Evolutionary conservation across 2,797 vertebrate species (phyloP).

Genomic region (Thaleichthys pacificus): DNA sequence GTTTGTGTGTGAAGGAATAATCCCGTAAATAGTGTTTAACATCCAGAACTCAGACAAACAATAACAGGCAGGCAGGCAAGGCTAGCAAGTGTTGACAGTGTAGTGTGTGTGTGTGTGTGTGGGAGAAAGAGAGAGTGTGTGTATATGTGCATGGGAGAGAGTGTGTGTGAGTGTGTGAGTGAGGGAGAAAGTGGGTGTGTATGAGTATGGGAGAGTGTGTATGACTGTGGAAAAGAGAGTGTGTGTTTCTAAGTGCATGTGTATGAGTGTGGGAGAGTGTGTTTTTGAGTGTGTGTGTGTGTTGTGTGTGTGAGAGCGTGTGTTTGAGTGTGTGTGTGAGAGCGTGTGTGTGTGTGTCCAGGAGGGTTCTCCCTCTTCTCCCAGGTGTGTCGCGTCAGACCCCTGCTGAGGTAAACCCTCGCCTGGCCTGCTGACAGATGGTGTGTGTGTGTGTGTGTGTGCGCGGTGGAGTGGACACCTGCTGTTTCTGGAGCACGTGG

Average conservation of each 20-base stretch:
- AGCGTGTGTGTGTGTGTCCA: constrained; percentile 26
- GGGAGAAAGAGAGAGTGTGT: not conserved
- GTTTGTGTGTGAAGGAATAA: not conserved
- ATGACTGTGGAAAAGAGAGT: no score
- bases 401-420: not conserved
- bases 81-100: no score
- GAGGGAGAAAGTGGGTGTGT: no score
- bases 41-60: not conserved
- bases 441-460: constrained; percentile 69
- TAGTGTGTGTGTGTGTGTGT: no score
- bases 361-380: not conserved
- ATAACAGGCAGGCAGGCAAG: not conserved
- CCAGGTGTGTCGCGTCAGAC: not conserved
- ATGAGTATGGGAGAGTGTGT: no score
- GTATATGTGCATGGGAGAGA: no score
- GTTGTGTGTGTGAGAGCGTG: constrained; percentile 39
- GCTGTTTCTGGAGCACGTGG: constrained; percentile 65
- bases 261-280: constrained; percentile 12
- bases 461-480: constrained; percentile 80
- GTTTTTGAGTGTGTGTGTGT: no score
- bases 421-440: constrained; percentile 47
- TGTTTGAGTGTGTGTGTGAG: constrained; percentile 29
- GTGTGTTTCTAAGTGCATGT: no score
- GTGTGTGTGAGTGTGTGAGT: not conserved
- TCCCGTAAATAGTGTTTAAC: not conserved